Conservation (phyloP, 1,140 invertebrate species). For the Drosophila ficusphila region DNA sequence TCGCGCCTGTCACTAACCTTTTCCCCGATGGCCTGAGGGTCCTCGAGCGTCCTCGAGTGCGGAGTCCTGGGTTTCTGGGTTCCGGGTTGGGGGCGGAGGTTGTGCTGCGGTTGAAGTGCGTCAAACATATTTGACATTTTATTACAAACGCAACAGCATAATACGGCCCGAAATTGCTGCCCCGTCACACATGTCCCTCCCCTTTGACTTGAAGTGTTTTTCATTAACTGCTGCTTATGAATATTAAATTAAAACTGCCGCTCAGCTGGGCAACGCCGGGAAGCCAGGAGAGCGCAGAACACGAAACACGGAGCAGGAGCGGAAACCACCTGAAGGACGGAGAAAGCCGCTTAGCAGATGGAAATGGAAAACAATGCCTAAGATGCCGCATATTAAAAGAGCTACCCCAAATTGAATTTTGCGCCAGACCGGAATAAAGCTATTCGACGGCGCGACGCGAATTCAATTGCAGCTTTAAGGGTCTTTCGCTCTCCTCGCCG, state of each 20-base stretch:
- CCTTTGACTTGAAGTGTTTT: constrained; percentile 68
- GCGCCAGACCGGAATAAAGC: constrained; percentile 54
- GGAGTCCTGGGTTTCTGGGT: constrained; percentile 16
- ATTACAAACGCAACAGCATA: constrained; percentile 55
- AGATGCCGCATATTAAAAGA: constrained; percentile 56
- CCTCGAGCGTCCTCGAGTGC: constrained; percentile 72
- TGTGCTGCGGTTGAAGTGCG: constrained; percentile 80
- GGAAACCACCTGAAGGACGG: neutral
- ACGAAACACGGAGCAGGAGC: neutral
- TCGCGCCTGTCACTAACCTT: constrained; percentile 13
- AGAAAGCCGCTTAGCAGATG: constrained; percentile 39
- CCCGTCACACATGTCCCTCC: constrained; percentile 13
- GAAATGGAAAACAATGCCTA: constrained; percentile 43
- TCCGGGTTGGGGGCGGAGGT: constrained; percentile 38
- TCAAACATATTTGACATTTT: constrained; percentile 83
- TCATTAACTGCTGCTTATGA: constrained; percentile 81
- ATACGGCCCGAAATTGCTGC: constrained; percentile 35
- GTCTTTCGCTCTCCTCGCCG: neutral
- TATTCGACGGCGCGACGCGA: constrained; percentile 33
- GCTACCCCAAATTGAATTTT: constrained; percentile 65
- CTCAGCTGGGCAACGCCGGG: constrained; percentile 3
- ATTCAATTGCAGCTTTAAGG: constrained; percentile 56
- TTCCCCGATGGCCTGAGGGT: constrained; percentile 63
- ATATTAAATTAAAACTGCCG: constrained; percentile 76
- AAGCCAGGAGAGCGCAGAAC: constrained; percentile 7